phyloP scores from a whole-genome alignment of 1,140 invertebrate species.

The Watersipora subatra region DNA sequence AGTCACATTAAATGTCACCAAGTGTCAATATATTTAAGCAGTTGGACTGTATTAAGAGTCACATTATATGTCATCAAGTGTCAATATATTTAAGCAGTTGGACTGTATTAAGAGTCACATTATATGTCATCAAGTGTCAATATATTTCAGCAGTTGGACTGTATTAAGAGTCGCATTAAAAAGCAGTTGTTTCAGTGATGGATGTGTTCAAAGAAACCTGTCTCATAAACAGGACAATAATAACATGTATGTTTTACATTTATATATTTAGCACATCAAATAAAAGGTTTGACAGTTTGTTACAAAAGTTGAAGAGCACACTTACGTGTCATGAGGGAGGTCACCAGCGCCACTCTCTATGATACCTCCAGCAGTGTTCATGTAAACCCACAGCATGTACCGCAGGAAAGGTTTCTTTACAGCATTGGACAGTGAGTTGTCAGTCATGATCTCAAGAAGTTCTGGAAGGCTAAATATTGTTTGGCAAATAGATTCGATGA shows the following conservation, averaged over 20 bases:
- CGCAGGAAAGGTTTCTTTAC: constrained; percentile 32
- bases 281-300: too few species aligned
- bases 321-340: constrained; percentile 35
- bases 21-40: neutral
- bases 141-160: neutral
- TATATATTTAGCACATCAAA: too few species aligned
- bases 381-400: constrained; percentile 35
- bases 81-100: neutral
- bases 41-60: too few species aligned
- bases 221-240: too few species aligned
- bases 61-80: too few species aligned
- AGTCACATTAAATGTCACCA: too few species aligned
- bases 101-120: neutral
- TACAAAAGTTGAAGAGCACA: too few species aligned
- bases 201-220: neutral
- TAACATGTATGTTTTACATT: too few species aligned
- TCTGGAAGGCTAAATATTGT: constrained; percentile 36
- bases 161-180: neutral
- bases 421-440: constrained; percentile 23
- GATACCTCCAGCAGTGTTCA: constrained; percentile 34
- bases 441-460: constrained; percentile 27
- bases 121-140: neutral
- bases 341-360: constrained; percentile 37
- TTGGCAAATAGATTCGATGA: constrained; percentile 39
- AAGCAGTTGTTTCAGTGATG: neutral